Percentiles rank a stretch among this genome's conserved stretches.
These are phyloP conservation scores for Propsilocerus akamusi DNA, from an alignment of 1,140 invertebrate species.

Conservation along the genomic window DNA sequence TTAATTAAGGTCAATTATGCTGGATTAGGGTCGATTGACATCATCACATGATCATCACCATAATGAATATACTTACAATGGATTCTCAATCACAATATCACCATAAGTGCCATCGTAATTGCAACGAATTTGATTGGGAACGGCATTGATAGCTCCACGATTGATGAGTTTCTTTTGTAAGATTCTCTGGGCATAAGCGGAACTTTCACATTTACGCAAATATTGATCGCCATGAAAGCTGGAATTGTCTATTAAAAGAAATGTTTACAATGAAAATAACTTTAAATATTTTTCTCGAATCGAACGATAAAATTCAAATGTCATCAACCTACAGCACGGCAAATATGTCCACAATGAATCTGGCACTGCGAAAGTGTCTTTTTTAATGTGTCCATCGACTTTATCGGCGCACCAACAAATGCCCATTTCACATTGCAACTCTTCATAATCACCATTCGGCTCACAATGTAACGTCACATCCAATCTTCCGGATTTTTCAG, in stretches of 20 bases:
- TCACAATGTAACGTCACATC: slow-evolving; percentile 34
- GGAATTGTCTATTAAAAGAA: slow-evolving; percentile 19
- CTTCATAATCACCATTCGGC: slow-evolving; percentile 34
- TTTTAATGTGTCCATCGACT: slow-evolving; percentile 28
- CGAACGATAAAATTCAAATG: background rate
- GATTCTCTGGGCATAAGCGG: slow-evolving; percentile 24
- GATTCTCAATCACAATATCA: slow-evolving; percentile 26
- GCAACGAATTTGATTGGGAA: slow-evolving; percentile 26
- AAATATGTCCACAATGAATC: slow-evolving; percentile 28
- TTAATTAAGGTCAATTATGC: background rate
- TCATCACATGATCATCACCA: background rate
- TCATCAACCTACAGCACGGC: slow-evolving; percentile 37
- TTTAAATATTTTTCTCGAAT: background rate
- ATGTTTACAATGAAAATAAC: background rate
- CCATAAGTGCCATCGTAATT: slow-evolving; percentile 39
- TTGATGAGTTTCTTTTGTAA: slow-evolving; percentile 26
- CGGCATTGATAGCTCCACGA: slow-evolving; percentile 28
- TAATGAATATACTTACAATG: slow-evolving; percentile 25
- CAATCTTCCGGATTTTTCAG: slow-evolving; percentile 20
- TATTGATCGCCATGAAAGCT: slow-evolving; percentile 27
- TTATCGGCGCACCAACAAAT: slow-evolving; percentile 39
- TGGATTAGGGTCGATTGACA: background rate
- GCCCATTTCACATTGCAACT: slow-evolving; percentile 35
- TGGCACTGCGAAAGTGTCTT: slow-evolving; percentile 23
- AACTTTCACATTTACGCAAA: slow-evolving; percentile 35